These are phyloP conservation scores for Hydroisotoma schaefferi DNA, from an alignment of 2,888 invertebrate species.

Conservation along the genomic window DNA sequence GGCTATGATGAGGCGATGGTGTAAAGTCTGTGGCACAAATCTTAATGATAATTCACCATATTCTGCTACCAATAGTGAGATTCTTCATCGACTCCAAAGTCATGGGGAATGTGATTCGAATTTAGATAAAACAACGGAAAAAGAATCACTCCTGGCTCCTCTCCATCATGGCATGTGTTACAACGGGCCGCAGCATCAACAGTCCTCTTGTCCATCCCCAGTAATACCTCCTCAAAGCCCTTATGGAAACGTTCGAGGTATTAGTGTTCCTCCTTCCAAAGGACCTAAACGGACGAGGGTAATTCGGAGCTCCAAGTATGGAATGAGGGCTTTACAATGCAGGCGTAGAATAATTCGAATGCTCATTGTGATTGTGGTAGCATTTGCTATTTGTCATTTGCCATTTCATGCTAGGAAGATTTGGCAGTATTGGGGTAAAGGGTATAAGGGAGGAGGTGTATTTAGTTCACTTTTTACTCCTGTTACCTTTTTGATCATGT, in stretches of 20 bases:
- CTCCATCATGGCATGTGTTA: background rate
- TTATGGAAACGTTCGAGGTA: background rate
- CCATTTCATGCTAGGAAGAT: conserved; percentile 84
- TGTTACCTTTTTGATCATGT: conserved; percentile 78
- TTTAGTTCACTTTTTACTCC: conserved; percentile 77
- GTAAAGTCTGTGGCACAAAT: background rate
- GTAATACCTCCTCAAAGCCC: background rate
- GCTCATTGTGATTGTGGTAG: conserved; percentile 80
- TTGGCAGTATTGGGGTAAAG: conserved; percentile 77
- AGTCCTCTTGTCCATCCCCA: background rate
- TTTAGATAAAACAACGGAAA: conserved; percentile 4
- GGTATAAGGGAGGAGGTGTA: conserved; percentile 67
- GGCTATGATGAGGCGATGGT: background rate
- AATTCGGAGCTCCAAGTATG: conserved; percentile 41
- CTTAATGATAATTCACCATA: too few species aligned
- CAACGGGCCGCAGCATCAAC: too few species aligned
- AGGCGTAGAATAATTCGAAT: conserved; percentile 82
- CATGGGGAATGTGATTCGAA: conserved; percentile 9
- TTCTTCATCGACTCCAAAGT: background rate
- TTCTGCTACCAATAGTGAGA: background rate
- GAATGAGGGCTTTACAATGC: conserved; percentile 62
- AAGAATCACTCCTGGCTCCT: background rate
- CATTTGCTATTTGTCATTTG: conserved; percentile 83
- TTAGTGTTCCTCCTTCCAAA: background rate
- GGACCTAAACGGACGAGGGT: conserved; percentile 31